Evolutionary conservation across 2,888 invertebrate species (phyloP), one percentile per base, ranked within the genome.

Genomic region (Folsomia manolachei): DNA sequence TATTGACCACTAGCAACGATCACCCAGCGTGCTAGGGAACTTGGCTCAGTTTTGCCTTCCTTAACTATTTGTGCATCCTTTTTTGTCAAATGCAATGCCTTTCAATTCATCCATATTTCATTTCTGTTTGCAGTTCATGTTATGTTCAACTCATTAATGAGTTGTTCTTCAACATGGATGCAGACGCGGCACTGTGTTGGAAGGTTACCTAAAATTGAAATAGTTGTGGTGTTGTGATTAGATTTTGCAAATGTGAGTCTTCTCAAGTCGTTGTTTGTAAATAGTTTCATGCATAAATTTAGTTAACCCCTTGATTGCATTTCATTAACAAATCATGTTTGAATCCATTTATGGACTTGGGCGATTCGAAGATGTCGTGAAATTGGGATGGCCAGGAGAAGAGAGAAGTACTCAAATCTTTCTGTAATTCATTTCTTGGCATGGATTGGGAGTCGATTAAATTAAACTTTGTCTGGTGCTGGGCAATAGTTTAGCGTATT

Each of bases 271-370:
- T 51, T 51, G 51, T 51, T 51, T 51, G n/a, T n/a, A 56, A 56
- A 56, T 56, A 66, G 24, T 7, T 23, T 66, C 53, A 66, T 66
- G 66, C 66, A 66, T 66, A 66, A 66, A 66, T 66, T 66, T 51
- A 66, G 53, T 7, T 21, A 56, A 66, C 53, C 52, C n/a, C 53
- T 66, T 66, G 66, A 66, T 66, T 66, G 24, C 66, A 24, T 66
- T 69, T 72, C 69, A 64, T 69, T 69, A 69, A 65, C 64, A 39
- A 64, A 72, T 53, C 66, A 66, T 66, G 66, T 52, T 66, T 66
- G 52, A 52, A 21, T 66, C 66, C 66, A 21, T 66, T 52, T 66
- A 52, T 52, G 66, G 66, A 52, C 7, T 11, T 23, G 66, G 66
- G 53, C 66, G 53, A 66, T 66, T 56, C 19, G 21, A 56, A 56